Percentiles rank a stretch among this genome's conserved stretches.
Evolutionary conservation across 2,888 invertebrate species (phyloP).

Genomic region (Gryllus longicercus): DNA sequence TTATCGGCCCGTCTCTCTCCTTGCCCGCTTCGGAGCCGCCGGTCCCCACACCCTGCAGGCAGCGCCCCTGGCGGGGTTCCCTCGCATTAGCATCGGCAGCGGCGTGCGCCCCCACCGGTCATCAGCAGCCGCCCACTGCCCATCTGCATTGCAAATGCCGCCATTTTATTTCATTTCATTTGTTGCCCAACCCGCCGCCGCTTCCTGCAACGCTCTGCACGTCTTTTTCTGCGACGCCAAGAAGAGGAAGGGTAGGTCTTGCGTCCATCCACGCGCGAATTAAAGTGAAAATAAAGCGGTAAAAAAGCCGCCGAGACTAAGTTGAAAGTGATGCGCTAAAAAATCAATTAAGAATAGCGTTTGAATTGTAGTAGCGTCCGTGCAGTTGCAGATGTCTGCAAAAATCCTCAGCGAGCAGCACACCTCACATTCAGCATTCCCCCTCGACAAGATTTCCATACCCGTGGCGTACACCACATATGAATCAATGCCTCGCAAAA

Average conservation of each 20-base stretch:
- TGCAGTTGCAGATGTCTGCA: no score
- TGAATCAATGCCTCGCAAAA: no score
- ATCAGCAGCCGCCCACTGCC: background rate
- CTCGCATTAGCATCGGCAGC: background rate
- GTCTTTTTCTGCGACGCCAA: background rate
- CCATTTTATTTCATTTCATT: slow-evolving; percentile 17
- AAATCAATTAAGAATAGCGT: background rate
- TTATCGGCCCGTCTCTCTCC: background rate
- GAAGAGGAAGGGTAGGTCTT: background rate
- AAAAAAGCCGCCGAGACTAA: background rate
- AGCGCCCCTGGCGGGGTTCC: background rate
- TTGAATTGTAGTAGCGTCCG: no score
- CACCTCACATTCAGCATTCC: no score
- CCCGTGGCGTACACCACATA: no score
- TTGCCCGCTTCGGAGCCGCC: background rate
- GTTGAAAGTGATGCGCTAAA: background rate
- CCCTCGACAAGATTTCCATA: no score
- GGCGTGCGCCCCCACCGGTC: background rate
- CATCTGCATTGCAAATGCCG: slow-evolving; percentile 10
- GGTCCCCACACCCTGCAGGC: background rate
- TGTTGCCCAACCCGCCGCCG: background rate
- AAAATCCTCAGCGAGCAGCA: no score
- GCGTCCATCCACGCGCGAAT: background rate
- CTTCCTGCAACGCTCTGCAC: background rate
- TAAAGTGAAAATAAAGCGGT: background rate